phyloP scores from a whole-genome alignment of 2,113 vertebrate genomes.

The Chloebia gouldiae region DNA sequence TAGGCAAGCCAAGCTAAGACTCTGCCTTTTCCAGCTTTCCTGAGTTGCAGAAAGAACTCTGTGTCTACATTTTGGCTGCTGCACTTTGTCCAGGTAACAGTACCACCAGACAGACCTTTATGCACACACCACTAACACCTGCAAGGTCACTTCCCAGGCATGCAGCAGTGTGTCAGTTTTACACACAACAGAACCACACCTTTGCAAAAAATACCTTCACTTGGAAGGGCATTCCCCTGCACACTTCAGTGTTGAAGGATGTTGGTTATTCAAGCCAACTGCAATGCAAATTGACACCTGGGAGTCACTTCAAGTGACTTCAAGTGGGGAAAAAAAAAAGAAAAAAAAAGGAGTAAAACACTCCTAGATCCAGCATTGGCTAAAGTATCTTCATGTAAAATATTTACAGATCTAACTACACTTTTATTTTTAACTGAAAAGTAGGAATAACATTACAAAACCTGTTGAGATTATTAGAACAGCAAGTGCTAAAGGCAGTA shows the following conservation, averaged over 20 bases:
- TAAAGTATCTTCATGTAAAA: background rate
- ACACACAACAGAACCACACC: background rate
- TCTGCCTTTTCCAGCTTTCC: background rate
- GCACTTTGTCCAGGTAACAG: background rate
- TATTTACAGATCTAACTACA: background rate
- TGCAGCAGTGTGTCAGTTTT: background rate
- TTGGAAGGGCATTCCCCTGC: background rate
- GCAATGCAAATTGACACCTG: background rate
- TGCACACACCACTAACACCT: rapidly evolving
- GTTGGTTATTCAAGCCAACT: background rate
- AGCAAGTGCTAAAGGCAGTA: background rate
- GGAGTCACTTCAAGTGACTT: background rate
- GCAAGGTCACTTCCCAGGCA: background rate
- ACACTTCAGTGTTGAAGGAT: background rate
- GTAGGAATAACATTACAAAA: background rate
- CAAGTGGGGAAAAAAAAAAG: background rate
- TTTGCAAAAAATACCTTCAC: background rate
- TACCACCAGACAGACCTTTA: background rate
- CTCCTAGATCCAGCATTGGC: too few relatives aligned
- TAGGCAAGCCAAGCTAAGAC: background rate
- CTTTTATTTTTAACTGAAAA: background rate
- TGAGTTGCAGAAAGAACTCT: background rate
- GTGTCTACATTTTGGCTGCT: background rate
- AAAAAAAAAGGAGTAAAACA: background rate
- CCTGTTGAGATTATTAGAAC: background rate